phyloP scores from a whole-genome alignment of 1,140 invertebrate genomes.

The Cepaea nemoralis region DNA sequence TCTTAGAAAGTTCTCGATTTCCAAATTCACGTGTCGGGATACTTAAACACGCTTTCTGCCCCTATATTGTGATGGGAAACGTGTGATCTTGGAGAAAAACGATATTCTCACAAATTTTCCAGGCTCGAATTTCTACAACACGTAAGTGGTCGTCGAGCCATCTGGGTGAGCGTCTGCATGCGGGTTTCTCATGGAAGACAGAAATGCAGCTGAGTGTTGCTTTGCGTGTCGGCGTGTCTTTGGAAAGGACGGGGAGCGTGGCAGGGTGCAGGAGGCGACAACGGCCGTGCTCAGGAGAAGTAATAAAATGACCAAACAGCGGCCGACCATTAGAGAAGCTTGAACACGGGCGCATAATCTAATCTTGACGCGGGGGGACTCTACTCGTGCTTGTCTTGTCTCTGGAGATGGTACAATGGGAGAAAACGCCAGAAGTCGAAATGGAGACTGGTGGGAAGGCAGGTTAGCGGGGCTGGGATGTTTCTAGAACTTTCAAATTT shows the following conservation, averaged over 20 bases:
- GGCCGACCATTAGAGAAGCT: slow-evolving; percentile 20
- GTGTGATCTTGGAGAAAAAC: background rate
- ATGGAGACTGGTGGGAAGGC: slow-evolving; percentile 16
- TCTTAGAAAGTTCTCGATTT: background rate
- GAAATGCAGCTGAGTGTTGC: background rate
- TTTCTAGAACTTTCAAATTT: background rate
- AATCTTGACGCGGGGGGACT: slow-evolving; percentile 3
- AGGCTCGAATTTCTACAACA: background rate
- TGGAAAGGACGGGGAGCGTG: background rate
- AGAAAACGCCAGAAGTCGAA: background rate
- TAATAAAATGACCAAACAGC: slow-evolving; percentile 38
- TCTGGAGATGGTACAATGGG: background rate
- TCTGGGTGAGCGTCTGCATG: slow-evolving; percentile 11
- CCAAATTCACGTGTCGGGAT: background rate
- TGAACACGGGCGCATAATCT: slow-evolving; percentile 19
- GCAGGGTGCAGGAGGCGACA: slow-evolving; percentile 8
- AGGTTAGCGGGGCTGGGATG: background rate
- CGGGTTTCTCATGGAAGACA: background rate
- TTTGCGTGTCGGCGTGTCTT: slow-evolving; percentile 8
- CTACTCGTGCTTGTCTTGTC: background rate
- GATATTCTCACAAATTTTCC: background rate
- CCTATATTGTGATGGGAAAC: background rate
- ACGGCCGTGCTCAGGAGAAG: background rate
- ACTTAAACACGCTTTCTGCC: background rate
- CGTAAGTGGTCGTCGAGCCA: background rate